phyloP scores from a whole-genome alignment of 2,113 vertebrate species.

The human (Homo sapiens) region GRCh38 chr3:17411001-17411500 shows the following conservation, averaged over 20 bases:
- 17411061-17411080: neutral
- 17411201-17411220: neutral
- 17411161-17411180: neutral
- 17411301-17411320: neutral
- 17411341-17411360: neutral
- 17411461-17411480: slow-evolving; percentile 10
- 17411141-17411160: neutral
- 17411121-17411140: neutral
- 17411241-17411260: neutral
- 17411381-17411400: neutral
- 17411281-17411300: neutral
- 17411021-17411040: neutral
- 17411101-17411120: neutral
- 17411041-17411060: neutral
- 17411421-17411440: neutral
- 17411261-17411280: neutral
- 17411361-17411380: neutral
- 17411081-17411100: neutral
- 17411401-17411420: neutral
- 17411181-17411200: neutral
- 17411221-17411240: neutral
- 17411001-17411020: neutral
- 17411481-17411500: neutral
- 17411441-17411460: neutral
- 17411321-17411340: neutral